Percentiles rank a stretch among this genome's conserved stretches.
These are phyloP conservation scores for Hiodon tergisus DNA, from an alignment of 2,113 vertebrate genomes.

Conservation along the genomic window DNA sequence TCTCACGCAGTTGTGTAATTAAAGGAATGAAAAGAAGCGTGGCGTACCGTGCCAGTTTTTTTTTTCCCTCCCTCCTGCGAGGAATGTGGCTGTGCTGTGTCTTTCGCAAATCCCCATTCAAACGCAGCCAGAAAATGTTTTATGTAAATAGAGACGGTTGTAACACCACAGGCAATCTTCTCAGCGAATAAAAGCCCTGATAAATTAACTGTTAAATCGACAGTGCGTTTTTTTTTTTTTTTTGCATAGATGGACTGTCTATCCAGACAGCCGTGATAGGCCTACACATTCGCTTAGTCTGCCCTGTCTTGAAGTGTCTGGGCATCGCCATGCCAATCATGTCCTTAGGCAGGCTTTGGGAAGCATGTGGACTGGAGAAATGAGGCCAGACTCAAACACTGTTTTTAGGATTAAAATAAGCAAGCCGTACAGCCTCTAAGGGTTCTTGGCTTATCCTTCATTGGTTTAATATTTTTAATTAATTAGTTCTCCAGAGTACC, in stretches of 20 bases:
- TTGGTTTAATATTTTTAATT: no score
- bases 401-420: background rate
- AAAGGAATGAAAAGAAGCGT: constrained; percentile 29
- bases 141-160: constrained; percentile 34
- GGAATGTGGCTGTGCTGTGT: constrained; percentile 24
- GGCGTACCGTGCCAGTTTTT: constrained; percentile 24
- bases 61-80: constrained; percentile 25
- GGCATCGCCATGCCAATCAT: background rate
- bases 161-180: constrained; percentile 28
- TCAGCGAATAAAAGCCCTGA: constrained; percentile 11
- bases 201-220: constrained; percentile 13
- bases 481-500: no score
- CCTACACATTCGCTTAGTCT: background rate
- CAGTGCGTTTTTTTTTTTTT: background rate
- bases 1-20: constrained; percentile 34
- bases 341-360: background rate
- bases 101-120: constrained; percentile 31
- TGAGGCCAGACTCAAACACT: background rate
- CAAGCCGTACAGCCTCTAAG: no score
- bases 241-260: background rate
- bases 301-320: background rate
- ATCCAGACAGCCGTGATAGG: background rate
- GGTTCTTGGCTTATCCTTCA: no score
- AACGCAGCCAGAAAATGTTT: constrained; percentile 33
- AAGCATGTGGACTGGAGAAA: background rate